These are phyloP conservation scores for Apamea sordens DNA, from an alignment of 2,888 invertebrate species.

Conservation along the genomic window DNA sequence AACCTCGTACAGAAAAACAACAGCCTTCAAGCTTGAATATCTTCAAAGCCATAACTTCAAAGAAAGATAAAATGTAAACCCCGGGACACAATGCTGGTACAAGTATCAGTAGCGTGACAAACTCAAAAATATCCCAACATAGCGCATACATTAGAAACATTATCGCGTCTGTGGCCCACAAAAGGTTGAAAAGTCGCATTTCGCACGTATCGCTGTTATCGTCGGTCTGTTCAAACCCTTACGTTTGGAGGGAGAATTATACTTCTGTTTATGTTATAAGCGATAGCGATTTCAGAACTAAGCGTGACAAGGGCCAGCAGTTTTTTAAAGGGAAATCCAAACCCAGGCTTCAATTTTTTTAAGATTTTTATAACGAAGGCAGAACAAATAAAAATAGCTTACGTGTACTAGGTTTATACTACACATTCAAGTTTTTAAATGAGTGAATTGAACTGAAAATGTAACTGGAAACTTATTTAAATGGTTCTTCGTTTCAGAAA, in stretches of 20 bases:
- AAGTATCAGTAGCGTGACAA: slow-evolving; percentile 81
- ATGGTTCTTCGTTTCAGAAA: no score
- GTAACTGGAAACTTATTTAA: no score
- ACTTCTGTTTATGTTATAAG: slow-evolving; percentile 63
- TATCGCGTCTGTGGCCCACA: slow-evolving; percentile 86
- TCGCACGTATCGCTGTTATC: slow-evolving; percentile 88
- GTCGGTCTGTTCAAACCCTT: slow-evolving; percentile 86
- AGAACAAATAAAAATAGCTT: not conserved
- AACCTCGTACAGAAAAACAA: slow-evolving; percentile 33
- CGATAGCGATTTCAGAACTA: slow-evolving; percentile 49
- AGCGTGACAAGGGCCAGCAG: not conserved
- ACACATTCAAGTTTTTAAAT: no score
- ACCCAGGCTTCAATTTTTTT: no score
- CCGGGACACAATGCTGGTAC: slow-evolving; percentile 64
- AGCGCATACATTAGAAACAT: slow-evolving; percentile 86
- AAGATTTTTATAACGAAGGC: no score
- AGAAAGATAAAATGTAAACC: slow-evolving; percentile 62
- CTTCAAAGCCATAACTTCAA: slow-evolving; percentile 56
- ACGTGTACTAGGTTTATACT: not conserved
- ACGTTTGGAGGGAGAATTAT: slow-evolving; percentile 84
- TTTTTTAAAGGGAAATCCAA: no score
- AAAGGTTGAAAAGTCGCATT: slow-evolving; percentile 90
- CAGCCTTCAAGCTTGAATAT: slow-evolving; percentile 41
- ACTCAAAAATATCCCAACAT: slow-evolving; percentile 84
- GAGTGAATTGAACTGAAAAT: no score